Evolutionary conservation across 2,113 vertebrate species (phyloP).

Genomic region (Leptocoma aspasia): DNA sequence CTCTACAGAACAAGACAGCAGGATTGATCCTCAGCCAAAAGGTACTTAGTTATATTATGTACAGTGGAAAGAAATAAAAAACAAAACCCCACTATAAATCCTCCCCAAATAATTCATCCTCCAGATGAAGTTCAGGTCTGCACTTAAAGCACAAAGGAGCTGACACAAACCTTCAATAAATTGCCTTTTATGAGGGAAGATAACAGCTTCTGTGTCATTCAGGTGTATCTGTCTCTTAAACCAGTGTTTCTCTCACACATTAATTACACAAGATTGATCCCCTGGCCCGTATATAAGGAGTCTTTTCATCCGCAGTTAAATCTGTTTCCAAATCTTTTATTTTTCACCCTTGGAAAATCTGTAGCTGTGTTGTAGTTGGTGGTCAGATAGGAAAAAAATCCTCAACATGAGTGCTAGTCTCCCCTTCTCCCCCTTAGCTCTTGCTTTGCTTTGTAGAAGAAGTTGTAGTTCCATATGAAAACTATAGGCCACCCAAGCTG

Average conservation of each 20-base stretch:
- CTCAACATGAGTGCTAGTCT: neutral
- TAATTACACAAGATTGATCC: neutral
- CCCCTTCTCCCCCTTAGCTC: neutral
- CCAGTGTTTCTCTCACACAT: neutral
- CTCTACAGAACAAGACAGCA: neutral
- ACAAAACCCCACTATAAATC: neutral
- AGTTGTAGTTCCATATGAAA: neutral
- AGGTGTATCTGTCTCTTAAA: neutral
- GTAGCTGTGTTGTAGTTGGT: neutral
- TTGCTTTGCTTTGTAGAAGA: neutral
- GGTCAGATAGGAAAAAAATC: neutral
- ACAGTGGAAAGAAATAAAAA: neutral
- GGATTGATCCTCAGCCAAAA: neutral
- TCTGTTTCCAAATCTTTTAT: neutral
- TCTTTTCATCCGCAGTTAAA: neutral
- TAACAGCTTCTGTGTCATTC: neutral
- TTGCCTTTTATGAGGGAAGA: neutral
- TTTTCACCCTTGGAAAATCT: neutral
- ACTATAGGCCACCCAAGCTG: neutral
- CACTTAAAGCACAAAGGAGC: neutral
- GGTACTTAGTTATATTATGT: neutral
- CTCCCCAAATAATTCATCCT: neutral
- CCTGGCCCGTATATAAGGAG: neutral
- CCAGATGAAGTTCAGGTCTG: neutral
- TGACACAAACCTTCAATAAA: neutral